Evolutionary conservation across 1,140 invertebrate genomes (phyloP), one percentile per base, ranked within the genome.

Genomic region (Geopemphigus sp.): DNA sequence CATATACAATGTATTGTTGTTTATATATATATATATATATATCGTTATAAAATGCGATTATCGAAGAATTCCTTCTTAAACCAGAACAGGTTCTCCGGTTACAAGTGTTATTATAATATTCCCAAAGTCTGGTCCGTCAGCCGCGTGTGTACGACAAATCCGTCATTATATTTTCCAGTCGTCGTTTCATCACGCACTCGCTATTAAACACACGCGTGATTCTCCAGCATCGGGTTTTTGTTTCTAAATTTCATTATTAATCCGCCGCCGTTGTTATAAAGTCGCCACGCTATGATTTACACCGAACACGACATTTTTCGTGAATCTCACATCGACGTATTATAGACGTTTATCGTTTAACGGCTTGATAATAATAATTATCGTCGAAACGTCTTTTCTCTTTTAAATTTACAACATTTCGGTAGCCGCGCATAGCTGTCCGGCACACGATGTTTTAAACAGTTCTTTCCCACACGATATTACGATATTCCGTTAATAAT

Each of bases 81-180:
- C 32, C 54, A 59, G 26, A 76, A 76, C 72, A 59, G 72, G 72
- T 76, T 76, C 53, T 76, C n/a, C 19, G n/a, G 72, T 45, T 54
- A 76, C 72, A 76, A 76, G 72, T 76, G 54, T 76, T 76, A 59
- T 76, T 59, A 59, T 45, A 76, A 76, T 59, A 68, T 76, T 56
- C 72, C 72, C 5, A 29, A 76, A 32, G 14, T 29, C 29, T n/a
- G n/a, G 47, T 1, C 72, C 12, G 72, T 76, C 5, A n/a, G 56
- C 24, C 32, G 47, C 64, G 10, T 47, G 14, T 47, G n/a, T 47
- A 47, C 39, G 47, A 50, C 45, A 10, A 68, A 76, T 76, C 72
- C 72, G 54, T 76, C 72, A 76, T 76, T 76, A 76, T 59, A 57
- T 76, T 57, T 57, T 45, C 12, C 17, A 4, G 32, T 53, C 72